Evolutionary conservation across 2,888 invertebrate species (phyloP).

Genomic region (Beris morrisii): DNA sequence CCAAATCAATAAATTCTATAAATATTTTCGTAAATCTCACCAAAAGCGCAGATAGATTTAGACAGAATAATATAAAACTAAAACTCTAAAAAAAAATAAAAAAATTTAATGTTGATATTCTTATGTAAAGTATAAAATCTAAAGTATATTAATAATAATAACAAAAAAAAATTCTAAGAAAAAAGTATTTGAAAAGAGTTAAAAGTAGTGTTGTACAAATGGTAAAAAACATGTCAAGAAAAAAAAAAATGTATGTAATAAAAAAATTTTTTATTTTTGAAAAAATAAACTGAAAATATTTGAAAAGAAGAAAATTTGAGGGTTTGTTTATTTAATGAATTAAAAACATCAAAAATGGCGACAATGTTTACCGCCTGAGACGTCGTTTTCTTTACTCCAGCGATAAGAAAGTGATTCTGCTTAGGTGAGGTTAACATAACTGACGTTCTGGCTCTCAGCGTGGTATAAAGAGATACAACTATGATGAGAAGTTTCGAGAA

Average conservation of each 20-base stretch:
- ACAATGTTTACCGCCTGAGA: too few relatives aligned
- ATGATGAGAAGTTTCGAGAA: too few relatives aligned
- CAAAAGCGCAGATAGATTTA: slow-evolving; percentile 5
- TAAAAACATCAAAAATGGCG: too few relatives aligned
- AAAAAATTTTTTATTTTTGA: slow-evolving; percentile 31
- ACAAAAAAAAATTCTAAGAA: slow-evolving; percentile 3
- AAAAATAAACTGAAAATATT: slow-evolving; percentile 27
- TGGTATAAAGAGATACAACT: too few relatives aligned
- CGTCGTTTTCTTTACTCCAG: too few relatives aligned
- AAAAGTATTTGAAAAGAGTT: slow-evolving; percentile 13
- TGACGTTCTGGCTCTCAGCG: too few relatives aligned
- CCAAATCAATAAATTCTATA: slow-evolving; percentile 17
- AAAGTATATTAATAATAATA: neutral
- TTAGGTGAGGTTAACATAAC: too few relatives aligned
- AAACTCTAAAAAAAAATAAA: slow-evolving; percentile 2
- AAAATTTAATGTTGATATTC: slow-evolving; percentile 9
- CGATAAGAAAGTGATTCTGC: too few relatives aligned
- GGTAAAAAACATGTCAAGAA: slow-evolving; percentile 27
- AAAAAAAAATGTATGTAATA: slow-evolving; percentile 23
- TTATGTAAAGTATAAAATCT: slow-evolving; percentile 12
- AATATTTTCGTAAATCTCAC: slow-evolving; percentile 27
- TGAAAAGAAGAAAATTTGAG: neutral
- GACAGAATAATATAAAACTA: neutral
- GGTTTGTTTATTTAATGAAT: too few relatives aligned
- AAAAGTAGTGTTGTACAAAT: slow-evolving; percentile 28